Evolutionary conservation across 2,113 vertebrate genomes (phyloP), one percentile per base, ranked within the genome.

Genomic region (Sciurus niger): DNA sequence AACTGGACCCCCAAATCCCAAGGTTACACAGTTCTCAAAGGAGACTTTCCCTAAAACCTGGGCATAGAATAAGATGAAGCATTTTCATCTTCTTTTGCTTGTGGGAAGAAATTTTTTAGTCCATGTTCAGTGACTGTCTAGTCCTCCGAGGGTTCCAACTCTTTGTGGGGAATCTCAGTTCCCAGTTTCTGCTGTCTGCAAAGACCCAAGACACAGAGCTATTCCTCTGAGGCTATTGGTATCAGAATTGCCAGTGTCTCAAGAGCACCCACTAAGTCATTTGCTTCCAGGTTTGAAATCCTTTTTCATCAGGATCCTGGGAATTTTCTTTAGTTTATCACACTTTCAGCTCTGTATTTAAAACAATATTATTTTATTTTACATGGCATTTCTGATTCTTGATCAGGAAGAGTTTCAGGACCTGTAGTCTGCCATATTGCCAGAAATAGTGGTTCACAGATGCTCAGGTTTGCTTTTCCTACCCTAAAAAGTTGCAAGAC

Each of bases 41-140:
- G 20, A 73, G 25, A 40, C 40, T 60, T 80, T 79, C 55, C 40
- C 48, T 24, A 85, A 58, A 89, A 63, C 32, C 6, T 22, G 60
- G 48, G 9, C 32, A 18, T 37, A 58, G 22, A 67, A 4, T 3
- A 22, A 32, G 12, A 85, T 28, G 74, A 92, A 65, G 20, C 24
- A 37, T 95, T 90, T 95, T 43, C 30, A 37, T 86, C 7, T 93
- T 8, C 43, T 65, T 74, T 96, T 95, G 76, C 14, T 67, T 84
- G 4, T n/a, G 48, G 30, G 37, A 90, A 4, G 6, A 82, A 24
- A 53, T 82, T 83, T 79, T 16, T 79, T 53, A 43, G 53, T 79
- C 4, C 9, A 13, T 12, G 53, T 87, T 79, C 22, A 84, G 8
- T 58, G 76, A 92, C 10, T 84, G 2, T 25, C 34, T 53, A 94